Base-by-base conservation (phyloP, 1,140 invertebrate genomes). In the Drosophila pruinosa region DNA sequence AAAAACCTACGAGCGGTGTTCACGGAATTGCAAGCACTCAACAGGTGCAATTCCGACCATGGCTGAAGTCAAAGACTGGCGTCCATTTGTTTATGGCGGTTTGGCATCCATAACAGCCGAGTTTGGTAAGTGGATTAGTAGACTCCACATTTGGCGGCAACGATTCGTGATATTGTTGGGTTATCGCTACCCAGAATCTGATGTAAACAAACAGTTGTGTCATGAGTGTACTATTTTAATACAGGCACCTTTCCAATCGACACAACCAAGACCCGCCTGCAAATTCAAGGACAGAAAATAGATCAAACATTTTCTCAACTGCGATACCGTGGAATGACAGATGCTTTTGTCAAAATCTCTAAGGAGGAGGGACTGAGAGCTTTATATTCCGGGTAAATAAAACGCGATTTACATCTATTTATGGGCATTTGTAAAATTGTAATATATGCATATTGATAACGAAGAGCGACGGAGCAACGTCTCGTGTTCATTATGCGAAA, bases 241-340 rank as follows among this genome's bases (percentile, higher is more conserved):
- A 45, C 89, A 98, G 98, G 97, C 65, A 99, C 98, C n/a, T 99
- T 99, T 93, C 98, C 98, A 12, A 95, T 99, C 75, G 98, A 99
- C 91, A 97, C 97, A 12, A 97, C 98, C 28, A 99, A 99, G 92
- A 99, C 98, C 26, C 93, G 98, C 77, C 94, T 99, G 34, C 98
- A 99, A 94, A 95, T 99, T 80, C 98, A 99, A 92, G 97, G 97
- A 8, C 97, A 98, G 92, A 95, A 94, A 90, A 93, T 95, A 76
- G 97, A 98, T 92, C 93, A 94, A 68, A 94, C 93, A 61, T 94
- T 95, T 93, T 93, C 95, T 34, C 93, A 94, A 89, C 92, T 97
- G 10, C 96, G 95, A 73, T 99, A 99, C 90, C 94, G 94, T 73
- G 97, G 97, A 58, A 98, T 98, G 97, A 94, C 95, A 47, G 97